These are phyloP conservation scores for Ceyx melanurus DNA, from an alignment of 2,113 vertebrate species.

Conservation along the genomic window DNA sequence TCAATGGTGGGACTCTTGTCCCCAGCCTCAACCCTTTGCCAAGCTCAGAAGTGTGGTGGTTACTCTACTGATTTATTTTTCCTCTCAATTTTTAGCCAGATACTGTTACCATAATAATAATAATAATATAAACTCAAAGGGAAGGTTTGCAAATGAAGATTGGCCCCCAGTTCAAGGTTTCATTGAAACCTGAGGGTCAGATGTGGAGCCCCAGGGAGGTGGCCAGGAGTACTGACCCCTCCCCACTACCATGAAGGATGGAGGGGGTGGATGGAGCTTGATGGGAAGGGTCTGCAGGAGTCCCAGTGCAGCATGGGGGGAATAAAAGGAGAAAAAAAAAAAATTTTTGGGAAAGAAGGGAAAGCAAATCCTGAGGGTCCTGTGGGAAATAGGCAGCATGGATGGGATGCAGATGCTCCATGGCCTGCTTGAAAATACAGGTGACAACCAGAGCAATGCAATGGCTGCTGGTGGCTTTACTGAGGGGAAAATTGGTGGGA, in stretches of 20 bases:
- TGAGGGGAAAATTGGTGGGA: background rate
- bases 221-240: background rate
- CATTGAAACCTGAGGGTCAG: background rate
- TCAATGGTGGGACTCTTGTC: background rate
- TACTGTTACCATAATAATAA: background rate
- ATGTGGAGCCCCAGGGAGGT: accelerated
- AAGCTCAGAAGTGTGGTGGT: background rate
- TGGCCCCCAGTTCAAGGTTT: background rate
- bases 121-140: background rate
- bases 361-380: background rate
- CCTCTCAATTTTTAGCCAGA: background rate
- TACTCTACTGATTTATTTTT: background rate
- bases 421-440: background rate
- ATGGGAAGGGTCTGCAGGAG: background rate
- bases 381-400: background rate
- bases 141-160: background rate
- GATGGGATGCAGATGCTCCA: background rate
- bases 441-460: accelerated
- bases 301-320: background rate
- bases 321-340: background rate
- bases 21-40: background rate
- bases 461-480: background rate
- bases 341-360: background rate
- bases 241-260: background rate
- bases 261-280: background rate